Conservation (phyloP, 2,888 invertebrate genomes). For the Leucophenga maculata region DNA sequence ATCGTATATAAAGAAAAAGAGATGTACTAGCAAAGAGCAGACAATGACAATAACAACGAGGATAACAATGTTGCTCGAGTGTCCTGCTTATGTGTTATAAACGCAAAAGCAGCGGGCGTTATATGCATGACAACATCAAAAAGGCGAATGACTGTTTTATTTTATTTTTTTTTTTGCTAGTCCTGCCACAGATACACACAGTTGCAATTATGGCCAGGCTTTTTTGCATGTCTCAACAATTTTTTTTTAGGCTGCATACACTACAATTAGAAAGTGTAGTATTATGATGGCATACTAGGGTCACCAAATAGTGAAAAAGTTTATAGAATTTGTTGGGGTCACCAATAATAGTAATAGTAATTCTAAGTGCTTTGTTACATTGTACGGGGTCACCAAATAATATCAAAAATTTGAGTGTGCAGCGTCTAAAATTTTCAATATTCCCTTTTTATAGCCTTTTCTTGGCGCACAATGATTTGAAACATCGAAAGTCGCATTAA, state of each 20-base stretch:
- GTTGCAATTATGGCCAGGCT: background rate
- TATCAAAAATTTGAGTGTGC: no score
- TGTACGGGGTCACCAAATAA: no score
- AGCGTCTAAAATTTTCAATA: no score
- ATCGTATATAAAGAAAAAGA: background rate
- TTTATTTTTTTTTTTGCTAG: background rate
- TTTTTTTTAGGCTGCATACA: background rate
- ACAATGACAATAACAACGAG: background rate
- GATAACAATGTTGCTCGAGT: background rate
- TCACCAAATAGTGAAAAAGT: no score
- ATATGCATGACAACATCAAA: background rate
- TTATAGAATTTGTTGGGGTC: no score
- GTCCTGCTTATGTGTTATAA: background rate
- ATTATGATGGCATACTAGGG: no score
- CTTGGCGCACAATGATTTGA: background rate
- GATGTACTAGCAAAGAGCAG: background rate
- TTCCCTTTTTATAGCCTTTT: no score
- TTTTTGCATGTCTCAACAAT: background rate
- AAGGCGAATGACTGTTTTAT: no score
- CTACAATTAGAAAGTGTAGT: no score
- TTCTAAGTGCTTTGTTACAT: no score
- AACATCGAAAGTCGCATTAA: background rate
- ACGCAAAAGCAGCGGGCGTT: constrained; percentile 18
- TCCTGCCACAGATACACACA: background rate
- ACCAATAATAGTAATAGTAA: no score